Percentiles rank a stretch among this genome's conserved stretches.
phyloP scores from a whole-genome alignment of 2,888 invertebrate species.

The Melipona bicolor region DNA sequence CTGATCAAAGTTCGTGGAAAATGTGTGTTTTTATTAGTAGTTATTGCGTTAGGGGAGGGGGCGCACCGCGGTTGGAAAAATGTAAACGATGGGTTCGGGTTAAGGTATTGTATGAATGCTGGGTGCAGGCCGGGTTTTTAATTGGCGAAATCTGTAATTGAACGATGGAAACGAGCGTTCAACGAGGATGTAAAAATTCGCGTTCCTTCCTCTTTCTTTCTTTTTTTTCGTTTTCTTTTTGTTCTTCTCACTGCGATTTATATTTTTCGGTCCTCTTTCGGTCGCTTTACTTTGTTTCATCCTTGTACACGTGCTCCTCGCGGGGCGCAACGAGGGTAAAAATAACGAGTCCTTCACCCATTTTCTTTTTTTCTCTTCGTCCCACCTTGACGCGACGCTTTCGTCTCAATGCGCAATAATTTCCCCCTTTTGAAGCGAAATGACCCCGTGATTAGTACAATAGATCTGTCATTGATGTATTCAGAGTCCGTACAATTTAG shows the following conservation, averaged over 20 bases:
- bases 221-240: too few species aligned
- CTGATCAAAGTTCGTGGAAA: neutral
- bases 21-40: neutral
- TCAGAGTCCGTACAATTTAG: conserved; percentile 11
- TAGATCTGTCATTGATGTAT: neutral
- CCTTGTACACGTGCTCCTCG: neutral
- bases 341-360: conserved; percentile 49
- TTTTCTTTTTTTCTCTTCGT: conserved; percentile 25
- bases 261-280: neutral
- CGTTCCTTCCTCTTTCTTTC: neutral
- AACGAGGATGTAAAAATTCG: neutral
- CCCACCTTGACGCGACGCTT: conserved; percentile 51
- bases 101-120: neutral
- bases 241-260: too few species aligned
- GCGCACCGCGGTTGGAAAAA: neutral
- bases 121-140: neutral
- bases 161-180: neutral
- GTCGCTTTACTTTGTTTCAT: neutral
- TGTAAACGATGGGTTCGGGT: neutral
- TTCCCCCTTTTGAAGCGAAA: conserved; percentile 11
- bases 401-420: conserved; percentile 51
- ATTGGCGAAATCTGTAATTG: neutral
- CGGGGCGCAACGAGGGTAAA: neutral
- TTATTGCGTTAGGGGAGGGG: neutral
- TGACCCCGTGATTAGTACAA: conserved; percentile 16